Conservation (phyloP, 2,113 vertebrate genomes). For the Brachionichthys hirsutus region DNA sequence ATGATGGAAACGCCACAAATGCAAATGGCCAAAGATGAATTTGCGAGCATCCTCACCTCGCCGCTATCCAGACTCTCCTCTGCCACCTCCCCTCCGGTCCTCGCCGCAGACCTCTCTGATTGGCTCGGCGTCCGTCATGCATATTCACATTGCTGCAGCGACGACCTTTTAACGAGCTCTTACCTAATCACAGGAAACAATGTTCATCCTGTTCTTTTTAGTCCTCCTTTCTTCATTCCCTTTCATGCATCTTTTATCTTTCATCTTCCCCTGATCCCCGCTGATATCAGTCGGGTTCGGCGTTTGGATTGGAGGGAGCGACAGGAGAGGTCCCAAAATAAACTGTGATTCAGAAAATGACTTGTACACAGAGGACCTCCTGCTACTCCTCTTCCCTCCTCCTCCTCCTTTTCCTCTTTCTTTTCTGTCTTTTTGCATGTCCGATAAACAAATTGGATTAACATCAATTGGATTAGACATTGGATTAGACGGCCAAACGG, state of each 20-base stretch:
- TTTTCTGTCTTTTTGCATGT: conserved; percentile 81
- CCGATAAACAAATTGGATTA: conserved; percentile 99
- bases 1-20: neutral
- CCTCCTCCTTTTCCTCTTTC: conserved; percentile 18
- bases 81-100: conserved; percentile 82
- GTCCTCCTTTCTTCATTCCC: conserved; percentile 57
- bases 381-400: conserved; percentile 80
- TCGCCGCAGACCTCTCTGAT: conserved; percentile 87
- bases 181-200: conserved; percentile 97
- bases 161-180: conserved; percentile 98
- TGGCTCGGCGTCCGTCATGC: conserved; percentile 89
- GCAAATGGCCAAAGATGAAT: conserved; percentile 7
- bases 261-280: conserved; percentile 80
- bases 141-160: conserved; percentile 93
- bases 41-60: conserved; percentile 32
- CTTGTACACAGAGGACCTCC: conserved; percentile 76
- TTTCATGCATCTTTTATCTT: conserved; percentile 79
- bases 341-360: conserved; percentile 89
- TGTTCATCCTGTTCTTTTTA: conserved; percentile 94
- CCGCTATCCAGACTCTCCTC: conserved; percentile 88
- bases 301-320: conserved; percentile 79
- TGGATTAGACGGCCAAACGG: conserved; percentile 97
- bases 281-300: conserved; percentile 74
- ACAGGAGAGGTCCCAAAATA: conserved; percentile 90
- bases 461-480: conserved; percentile 98